A percentile compares a stretch with the other conserved stretches of the same genome.
Conservation (phyloP, 1,140 invertebrate species). For the Lordiphosa collinella region DNA sequence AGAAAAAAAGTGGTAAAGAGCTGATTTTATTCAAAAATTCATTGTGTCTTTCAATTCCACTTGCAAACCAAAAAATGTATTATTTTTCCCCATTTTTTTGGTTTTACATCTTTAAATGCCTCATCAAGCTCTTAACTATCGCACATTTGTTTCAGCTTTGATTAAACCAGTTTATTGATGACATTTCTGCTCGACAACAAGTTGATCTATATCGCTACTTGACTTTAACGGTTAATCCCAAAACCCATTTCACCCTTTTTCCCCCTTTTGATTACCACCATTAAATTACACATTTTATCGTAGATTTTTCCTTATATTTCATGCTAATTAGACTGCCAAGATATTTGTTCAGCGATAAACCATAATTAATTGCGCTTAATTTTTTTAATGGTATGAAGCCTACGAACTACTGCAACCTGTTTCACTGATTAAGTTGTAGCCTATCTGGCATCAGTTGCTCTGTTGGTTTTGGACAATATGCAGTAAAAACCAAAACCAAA, state of each 20-base stretch:
- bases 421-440: constrained; percentile 64
- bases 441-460: constrained; percentile 51
- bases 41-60: too few species aligned
- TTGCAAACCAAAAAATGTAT: too few species aligned
- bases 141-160: background rate
- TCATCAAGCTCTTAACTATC: too few species aligned
- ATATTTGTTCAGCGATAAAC: constrained; percentile 54
- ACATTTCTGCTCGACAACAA: constrained; percentile 4
- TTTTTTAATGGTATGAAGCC: constrained; percentile 25
- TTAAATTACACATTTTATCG: constrained; percentile 65
- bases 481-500: constrained; percentile 15
- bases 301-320: constrained; percentile 51
- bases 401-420: background rate
- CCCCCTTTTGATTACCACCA: constrained; percentile 25
- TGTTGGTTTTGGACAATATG: constrained; percentile 28
- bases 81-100: too few species aligned
- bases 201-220: constrained; percentile 39
- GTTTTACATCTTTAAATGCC: too few species aligned
- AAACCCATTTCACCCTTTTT: constrained; percentile 15
- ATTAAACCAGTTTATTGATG: constrained; percentile 22
- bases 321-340: constrained; percentile 65
- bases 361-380: constrained; percentile 69
- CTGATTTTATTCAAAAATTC: too few species aligned
- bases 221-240: constrained; percentile 36
- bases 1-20: too few species aligned